Percentiles rank a stretch among this genome's conserved stretches.
These are phyloP conservation scores for Cryptosula pallasiana DNA, from an alignment of 2,888 invertebrate genomes.

Conservation along the genomic window DNA sequence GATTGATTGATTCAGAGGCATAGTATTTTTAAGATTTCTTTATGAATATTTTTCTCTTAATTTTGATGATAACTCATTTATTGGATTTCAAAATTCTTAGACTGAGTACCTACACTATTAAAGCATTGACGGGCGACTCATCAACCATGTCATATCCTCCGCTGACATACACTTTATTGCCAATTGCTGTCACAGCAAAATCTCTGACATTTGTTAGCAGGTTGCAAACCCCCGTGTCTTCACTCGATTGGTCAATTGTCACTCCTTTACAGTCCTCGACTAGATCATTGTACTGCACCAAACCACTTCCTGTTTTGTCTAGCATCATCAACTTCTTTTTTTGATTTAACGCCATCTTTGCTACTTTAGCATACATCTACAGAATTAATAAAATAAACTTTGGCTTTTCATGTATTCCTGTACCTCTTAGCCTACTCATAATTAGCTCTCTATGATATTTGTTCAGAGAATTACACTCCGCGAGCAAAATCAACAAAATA, in stretches of 20 bases:
- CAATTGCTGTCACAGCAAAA: not conserved
- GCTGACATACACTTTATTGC: constrained; percentile 1
- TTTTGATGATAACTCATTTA: too few relatives aligned
- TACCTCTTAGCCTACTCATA: too few relatives aligned
- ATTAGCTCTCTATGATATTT: too few relatives aligned
- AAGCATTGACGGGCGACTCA: not conserved
- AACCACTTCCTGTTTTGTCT: constrained; percentile 6
- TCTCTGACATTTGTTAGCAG: not conserved
- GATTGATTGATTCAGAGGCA: too few relatives aligned
- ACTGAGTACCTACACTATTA: not conserved
- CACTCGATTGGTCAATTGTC: not conserved
- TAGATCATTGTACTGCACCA: not conserved
- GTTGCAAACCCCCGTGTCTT: not conserved
- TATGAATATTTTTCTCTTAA: too few relatives aligned
- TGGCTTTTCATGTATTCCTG: too few relatives aligned
- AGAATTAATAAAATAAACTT: too few relatives aligned
- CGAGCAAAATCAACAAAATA: too few relatives aligned
- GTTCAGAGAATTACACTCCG: too few relatives aligned
- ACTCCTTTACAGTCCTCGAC: not conserved
- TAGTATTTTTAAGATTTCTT: too few relatives aligned
- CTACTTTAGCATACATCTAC: constrained; percentile 23
- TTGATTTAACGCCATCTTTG: not conserved
- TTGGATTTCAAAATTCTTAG: too few relatives aligned
- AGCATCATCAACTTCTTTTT: not conserved
- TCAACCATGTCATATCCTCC: not conserved